Evolutionary conservation across 2,113 vertebrate species (phyloP), one percentile per base, ranked within the genome.

Genomic region (Zosterops hypoxanthus): DNA sequence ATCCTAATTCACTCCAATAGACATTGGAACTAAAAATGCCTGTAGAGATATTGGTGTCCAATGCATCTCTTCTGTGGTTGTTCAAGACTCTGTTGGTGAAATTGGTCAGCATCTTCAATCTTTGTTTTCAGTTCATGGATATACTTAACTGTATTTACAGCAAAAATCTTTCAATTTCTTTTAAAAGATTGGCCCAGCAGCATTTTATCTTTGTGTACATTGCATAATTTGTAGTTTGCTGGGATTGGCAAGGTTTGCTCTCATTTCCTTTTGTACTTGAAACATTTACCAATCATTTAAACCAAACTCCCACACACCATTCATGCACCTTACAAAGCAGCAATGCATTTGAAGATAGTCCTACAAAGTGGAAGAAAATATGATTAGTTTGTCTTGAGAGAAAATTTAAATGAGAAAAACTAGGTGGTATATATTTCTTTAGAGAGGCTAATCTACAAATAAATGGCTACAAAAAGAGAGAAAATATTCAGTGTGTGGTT

Each of bases 331-430:
- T 76, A 76, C 78, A 95, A 92, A 94, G 24, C 88, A 82, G 34
- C 59, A 46, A 78, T 26, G 46, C 5, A 25, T 39, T 22, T 86
- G 75, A 68, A 78, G 21, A 36, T 47, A 85, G 59, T 9, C 31
- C 16, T 64, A 94, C 72, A 94, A 95, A 96, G 80, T 81, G 76
- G 90, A 69, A 65, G 49, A 66, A 95, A 94, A 95, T 86, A 71
- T 41, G 26, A 46, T 91, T 78, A 65, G 28, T 52, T 90, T 26
- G 36, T 49, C 88, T 94, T 85, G 59, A 65, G 66, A 77, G 44
- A 88, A 66, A 18, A 76, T 90, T 90, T 95, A 91, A 94, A 96
- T 66, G 57, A 97, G 47, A 29, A 69, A 25, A 91, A 55, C 12
- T 16, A 93, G 55, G 55, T 46, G 7, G 3, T 81, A 53, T 92